Percentiles rank a stretch among this genome's conserved stretches.
Conservation (phyloP, 2,113 vertebrate genomes). For the Syngnathus scovelli region DNA sequence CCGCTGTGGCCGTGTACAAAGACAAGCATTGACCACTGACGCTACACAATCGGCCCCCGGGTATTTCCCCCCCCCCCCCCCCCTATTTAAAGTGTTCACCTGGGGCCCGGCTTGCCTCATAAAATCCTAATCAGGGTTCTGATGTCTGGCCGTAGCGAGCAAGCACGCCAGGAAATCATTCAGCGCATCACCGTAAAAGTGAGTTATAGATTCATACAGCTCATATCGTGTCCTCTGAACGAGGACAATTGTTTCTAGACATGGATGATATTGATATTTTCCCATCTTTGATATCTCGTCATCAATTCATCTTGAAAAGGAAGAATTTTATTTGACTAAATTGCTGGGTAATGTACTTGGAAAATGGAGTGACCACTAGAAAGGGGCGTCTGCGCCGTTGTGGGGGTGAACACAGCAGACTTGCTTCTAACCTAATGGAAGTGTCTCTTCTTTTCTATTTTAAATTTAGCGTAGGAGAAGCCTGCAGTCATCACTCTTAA, state of each 20-base stretch:
- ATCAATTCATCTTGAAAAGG: background rate
- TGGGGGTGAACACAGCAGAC: no score
- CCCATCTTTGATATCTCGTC: background rate
- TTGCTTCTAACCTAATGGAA: no score
- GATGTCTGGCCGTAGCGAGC: slow-evolving; percentile 22
- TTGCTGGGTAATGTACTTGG: no score
- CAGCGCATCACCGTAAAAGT: slow-evolving; percentile 49
- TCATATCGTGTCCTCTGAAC: slow-evolving; percentile 43
- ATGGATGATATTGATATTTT: slow-evolving; percentile 42
- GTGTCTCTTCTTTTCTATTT: no score
- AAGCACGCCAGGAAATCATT: slow-evolving; percentile 39
- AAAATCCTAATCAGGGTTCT: slow-evolving; percentile 60
- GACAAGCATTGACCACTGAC: slow-evolving; percentile 43
- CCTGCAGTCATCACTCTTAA: no score
- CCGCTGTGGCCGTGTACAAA: slow-evolving; percentile 55
- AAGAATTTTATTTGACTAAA: no score
- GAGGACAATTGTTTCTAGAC: slow-evolving; percentile 42
- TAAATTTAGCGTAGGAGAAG: no score
- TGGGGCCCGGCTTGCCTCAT: slow-evolving; percentile 53
- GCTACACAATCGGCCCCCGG: slow-evolving; percentile 36
- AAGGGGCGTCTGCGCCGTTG: no score
- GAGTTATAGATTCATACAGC: slow-evolving; percentile 56
- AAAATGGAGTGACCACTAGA: no score
- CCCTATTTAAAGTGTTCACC: slow-evolving; percentile 59
- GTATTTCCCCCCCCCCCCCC: slow-evolving; percentile 63